Base-by-base conservation (phyloP, 2,888 invertebrate genomes). In the Cantharis rustica region DNA sequence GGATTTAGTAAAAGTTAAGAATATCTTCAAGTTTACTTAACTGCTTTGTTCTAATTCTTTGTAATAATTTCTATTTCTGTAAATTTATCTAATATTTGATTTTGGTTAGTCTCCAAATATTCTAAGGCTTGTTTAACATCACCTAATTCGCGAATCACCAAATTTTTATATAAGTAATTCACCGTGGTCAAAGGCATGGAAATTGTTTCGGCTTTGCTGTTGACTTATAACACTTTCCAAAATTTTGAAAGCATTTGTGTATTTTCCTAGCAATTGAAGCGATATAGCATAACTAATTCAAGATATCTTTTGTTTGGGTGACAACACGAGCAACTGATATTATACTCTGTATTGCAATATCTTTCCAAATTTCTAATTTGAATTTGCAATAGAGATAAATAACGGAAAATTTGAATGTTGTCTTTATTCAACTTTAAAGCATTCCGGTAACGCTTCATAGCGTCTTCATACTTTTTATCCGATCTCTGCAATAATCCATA, bases 211-310 rank as follows among this genome's bases (percentile, higher is more conserved):
- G 86, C 86, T 88, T 81, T 87, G 87, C 79, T 88, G 87, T 81
- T 88, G 88, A 81, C 88, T 87, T 81, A 88, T 83, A 81, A 98
- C 99, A 31, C 98, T 97, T 86, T 98, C 97, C 83, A 99, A 90
- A 85, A 99, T 98, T 88, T 95, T 97, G 83, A 98, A 93, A n/a
- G 99, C 98, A 93, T 96, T 98, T 86, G 97, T 98, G 88, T 97
- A 97, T 86, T 99, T 99, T 83, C 96, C 95, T 75, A 99, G 90
- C 73, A 99, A 91, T 90, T 99, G 99, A 89, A 98, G 98, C 81
- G 99, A 96, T 95, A 99, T 98, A 10, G 99, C 99, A 89, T 98
- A 99, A 63, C 99, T 99, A 84, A 99, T 98, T 99, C 99, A 99
- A 72, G 98, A 99, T 69, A 98, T 97, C 86, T 98, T 92, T 88